Conservation (phyloP, 2,113 vertebrate genomes). For the Osmerus mordax region DNA sequence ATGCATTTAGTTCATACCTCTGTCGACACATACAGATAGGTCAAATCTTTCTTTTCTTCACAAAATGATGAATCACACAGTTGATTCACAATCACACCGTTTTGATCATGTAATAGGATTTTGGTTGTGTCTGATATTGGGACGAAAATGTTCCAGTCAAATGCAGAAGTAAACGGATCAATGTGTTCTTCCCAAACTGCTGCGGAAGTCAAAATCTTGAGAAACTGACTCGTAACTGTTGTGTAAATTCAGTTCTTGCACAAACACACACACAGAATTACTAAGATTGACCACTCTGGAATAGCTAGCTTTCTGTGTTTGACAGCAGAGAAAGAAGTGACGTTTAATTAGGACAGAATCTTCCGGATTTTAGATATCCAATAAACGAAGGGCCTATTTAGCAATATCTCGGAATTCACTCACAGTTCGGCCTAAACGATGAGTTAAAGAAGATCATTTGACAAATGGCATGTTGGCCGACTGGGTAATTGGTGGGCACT, state of each 20-base stretch:
- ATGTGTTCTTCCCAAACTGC: no score
- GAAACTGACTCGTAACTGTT: no score
- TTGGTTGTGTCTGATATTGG: no score
- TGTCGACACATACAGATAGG: no score
- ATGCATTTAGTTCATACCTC: no score
- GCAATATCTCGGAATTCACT: conserved; percentile 6
- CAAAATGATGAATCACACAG: no score
- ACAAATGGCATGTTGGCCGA: not conserved
- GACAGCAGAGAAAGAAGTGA: not conserved
- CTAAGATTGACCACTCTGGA: not conserved
- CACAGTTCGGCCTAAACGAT: not conserved
- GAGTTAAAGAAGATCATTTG: not conserved
- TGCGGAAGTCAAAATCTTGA: no score
- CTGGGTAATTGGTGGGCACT: conserved; percentile 4
- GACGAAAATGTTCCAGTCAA: no score
- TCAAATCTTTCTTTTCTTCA: no score
- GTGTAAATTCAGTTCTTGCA: not conserved
- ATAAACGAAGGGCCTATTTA: not conserved
- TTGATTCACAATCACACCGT: no score
- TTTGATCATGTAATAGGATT: no score
- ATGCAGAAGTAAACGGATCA: no score
- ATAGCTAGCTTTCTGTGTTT: not conserved
- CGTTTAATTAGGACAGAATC: not conserved
- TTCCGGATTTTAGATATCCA: not conserved
- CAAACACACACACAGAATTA: not conserved